Evolutionary conservation across 1,140 invertebrate species (phyloP).

Genomic region (Metopolophium dirhodum): DNA sequence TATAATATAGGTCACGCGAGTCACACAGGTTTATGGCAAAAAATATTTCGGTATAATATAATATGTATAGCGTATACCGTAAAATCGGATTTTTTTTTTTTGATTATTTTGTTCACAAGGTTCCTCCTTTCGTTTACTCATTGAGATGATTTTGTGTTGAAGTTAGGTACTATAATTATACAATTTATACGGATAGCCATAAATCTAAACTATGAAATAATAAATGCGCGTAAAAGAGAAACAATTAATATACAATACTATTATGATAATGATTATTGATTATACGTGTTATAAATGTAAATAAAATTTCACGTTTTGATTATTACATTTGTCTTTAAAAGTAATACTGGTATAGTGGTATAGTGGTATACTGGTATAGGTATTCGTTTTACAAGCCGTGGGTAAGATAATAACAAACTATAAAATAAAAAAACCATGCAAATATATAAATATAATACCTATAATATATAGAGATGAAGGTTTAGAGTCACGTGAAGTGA

Average conservation of each 20-base stretch:
- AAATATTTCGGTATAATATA: background rate
- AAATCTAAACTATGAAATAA: background rate
- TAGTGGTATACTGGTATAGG: background rate
- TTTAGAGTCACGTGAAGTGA: slow-evolving; percentile 8
- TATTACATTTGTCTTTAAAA: background rate
- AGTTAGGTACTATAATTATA: background rate
- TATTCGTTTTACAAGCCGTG: background rate
- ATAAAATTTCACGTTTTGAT: background rate
- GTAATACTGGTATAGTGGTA: background rate
- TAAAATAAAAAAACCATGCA: background rate
- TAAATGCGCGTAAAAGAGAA: background rate
- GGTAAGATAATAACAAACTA: background rate
- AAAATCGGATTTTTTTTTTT: background rate
- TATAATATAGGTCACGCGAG: background rate
- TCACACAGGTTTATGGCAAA: background rate
- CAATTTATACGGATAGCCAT: background rate
- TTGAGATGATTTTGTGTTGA: background rate
- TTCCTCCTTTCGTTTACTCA: background rate
- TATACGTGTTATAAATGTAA: background rate
- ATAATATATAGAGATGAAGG: background rate
- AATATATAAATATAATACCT: slow-evolving; percentile 15
- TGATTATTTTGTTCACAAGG: background rate
- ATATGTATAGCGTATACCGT: background rate
- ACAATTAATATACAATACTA: background rate
- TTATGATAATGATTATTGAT: too few species aligned